Conservation (phyloP, 1,140 invertebrate species). For the Ruditapes philippinarum region DNA sequence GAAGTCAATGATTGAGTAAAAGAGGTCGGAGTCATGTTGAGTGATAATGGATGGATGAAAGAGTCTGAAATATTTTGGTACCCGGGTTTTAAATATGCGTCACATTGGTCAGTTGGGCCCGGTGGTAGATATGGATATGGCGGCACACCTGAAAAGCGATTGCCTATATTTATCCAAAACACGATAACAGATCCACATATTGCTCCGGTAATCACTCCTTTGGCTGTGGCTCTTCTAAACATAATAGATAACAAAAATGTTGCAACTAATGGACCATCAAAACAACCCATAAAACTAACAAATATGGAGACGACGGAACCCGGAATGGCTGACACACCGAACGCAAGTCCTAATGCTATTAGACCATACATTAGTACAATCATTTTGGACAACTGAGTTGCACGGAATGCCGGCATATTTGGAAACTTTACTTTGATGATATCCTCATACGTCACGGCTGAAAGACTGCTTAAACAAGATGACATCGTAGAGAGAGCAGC, state of each 20-base stretch:
- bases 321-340: neutral
- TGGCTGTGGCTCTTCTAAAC: slow-evolving; percentile 5
- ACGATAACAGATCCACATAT: neutral
- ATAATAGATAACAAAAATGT: slow-evolving; percentile 21
- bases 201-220: slow-evolving; percentile 4
- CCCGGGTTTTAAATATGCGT: neutral
- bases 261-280: slow-evolving; percentile 18
- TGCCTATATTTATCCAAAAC: slow-evolving; percentile 43
- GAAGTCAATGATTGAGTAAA: too few species aligned
- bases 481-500: slow-evolving; percentile 56
- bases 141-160: neutral
- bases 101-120: slow-evolving; percentile 46
- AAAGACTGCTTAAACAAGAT: slow-evolving; percentile 44
- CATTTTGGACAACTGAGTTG: slow-evolving; percentile 19
- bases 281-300: slow-evolving; percentile 4
- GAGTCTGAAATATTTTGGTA: neutral
- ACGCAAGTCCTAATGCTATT: slow-evolving; percentile 8
- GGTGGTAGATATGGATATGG: neutral
- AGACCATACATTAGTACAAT: slow-evolving; percentile 24
- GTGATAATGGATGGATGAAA: neutral
- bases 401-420: neutral
- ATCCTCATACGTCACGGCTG: slow-evolving; percentile 43
- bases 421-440: slow-evolving; percentile 22
- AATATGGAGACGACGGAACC: slow-evolving; percentile 18
- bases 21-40: too few species aligned